These are phyloP conservation scores for Anoplophora glabripennis DNA, from an alignment of 1,140 invertebrate species.

Conservation along the genomic window DNA sequence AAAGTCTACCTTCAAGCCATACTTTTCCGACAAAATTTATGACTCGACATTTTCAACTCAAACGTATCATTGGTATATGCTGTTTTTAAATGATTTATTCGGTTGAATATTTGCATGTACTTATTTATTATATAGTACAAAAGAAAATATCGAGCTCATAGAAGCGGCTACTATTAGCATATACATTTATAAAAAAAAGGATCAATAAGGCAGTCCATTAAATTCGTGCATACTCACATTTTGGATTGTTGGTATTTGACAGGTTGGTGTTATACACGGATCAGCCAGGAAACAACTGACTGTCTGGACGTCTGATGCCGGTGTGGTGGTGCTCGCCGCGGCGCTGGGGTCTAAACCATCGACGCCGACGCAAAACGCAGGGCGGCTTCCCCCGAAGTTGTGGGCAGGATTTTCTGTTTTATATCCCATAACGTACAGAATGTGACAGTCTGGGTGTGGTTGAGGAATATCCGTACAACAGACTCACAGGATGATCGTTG, in stretches of 20 bases:
- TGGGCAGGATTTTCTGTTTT: constrained; percentile 48
- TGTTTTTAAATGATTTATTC: too few relatives aligned
- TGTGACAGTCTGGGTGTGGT: constrained; percentile 46
- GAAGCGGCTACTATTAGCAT: too few relatives aligned
- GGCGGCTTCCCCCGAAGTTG: constrained; percentile 41
- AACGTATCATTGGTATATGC: background rate
- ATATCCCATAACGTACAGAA: constrained; percentile 40
- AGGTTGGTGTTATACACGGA: background rate
- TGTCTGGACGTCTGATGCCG: constrained; percentile 11
- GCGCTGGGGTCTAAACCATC: constrained; percentile 29
- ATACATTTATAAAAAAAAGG: too few relatives aligned
- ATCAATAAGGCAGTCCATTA: too few relatives aligned
- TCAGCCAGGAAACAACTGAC: background rate
- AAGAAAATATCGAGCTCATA: too few relatives aligned
- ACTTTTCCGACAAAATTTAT: too few relatives aligned
- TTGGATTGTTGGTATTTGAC: constrained; percentile 16
- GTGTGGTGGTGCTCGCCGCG: constrained; percentile 26
- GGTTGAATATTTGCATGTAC: too few relatives aligned
- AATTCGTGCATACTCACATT: too few relatives aligned
- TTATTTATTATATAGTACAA: too few relatives aligned
- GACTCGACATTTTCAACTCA: too few relatives aligned
- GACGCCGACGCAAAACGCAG: constrained; percentile 45
- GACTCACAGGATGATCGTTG: constrained; percentile 29
- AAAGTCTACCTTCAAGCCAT: too few relatives aligned
- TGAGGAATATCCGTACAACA: constrained; percentile 6